Conservation (phyloP, 2,888 invertebrate species). For the Fabriciana adippe region DNA sequence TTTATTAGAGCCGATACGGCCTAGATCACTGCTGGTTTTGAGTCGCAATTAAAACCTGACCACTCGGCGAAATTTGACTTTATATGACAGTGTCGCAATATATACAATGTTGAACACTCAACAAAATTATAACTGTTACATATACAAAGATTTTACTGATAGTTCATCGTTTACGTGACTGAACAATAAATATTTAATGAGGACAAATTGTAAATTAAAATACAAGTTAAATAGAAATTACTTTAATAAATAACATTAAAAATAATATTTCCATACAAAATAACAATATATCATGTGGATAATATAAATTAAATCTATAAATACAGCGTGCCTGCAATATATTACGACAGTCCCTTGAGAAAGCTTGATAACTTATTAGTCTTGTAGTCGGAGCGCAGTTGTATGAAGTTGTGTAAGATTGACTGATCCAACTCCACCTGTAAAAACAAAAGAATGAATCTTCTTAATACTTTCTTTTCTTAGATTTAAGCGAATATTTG, state of each 20-base stretch:
- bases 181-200: conserved; percentile 10
- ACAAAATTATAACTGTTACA: conserved; percentile 7
- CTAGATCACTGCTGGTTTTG: conserved; percentile 39
- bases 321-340: conserved; percentile 27
- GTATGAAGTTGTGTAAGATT: conserved; percentile 95
- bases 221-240: conserved; percentile 24
- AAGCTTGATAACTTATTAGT: conserved; percentile 89
- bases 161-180: conserved; percentile 17
- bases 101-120: conserved; percentile 15
- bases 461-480: neutral
- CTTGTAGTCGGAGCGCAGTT: conserved; percentile 96
- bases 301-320: conserved; percentile 31
- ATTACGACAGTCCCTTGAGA: conserved; percentile 80
- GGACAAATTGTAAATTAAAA: conserved; percentile 32
- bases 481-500: neutral
- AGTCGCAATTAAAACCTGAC: conserved; percentile 34
- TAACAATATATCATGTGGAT: conserved; percentile 43
- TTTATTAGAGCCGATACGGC: conserved; percentile 62
- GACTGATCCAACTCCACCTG: conserved; percentile 95
- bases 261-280: conserved; percentile 45
- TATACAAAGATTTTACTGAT: conserved; percentile 12
- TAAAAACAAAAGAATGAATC: conserved; percentile 55
- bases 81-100: conserved; percentile 46
- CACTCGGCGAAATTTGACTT: conserved; percentile 48
- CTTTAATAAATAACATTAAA: conserved; percentile 47